Base-by-base conservation (phyloP, 2,113 vertebrate genomes). In the Anarrhichthys ocellatus region DNA sequence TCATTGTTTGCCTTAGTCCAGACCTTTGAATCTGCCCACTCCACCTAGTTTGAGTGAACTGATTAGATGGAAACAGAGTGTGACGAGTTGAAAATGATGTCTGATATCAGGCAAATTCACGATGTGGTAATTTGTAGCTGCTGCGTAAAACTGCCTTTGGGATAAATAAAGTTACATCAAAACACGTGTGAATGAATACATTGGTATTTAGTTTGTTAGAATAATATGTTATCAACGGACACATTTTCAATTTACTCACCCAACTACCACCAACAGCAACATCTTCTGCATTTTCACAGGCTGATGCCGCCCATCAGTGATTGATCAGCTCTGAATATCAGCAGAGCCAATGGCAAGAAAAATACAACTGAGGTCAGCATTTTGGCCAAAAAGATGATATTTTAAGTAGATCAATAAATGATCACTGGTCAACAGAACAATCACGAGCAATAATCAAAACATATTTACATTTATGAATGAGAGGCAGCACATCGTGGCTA, bases 161-260 rank as follows among this genome's bases (percentile, higher is more conserved):
- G 2, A 9, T 42, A 27, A 73, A 61, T 10, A 61, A n/a, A 11
- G 18, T 7, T 2, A 3, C 6, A 40, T 40, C 2, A 6, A 54
- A 40, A 42, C 0, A 4, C 4, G 2, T 52, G 20, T 52, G 20
- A 52, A 22, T 52, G 7, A 52, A 52, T 52, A 22, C 20, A 52
- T 6, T 24, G 9, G 4, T 58, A 13, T 27, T 58, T 27, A 27
- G 54, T 58, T 24, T 24, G 54, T 58, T 58, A 14, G 24, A 54
- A 59, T 6, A 27, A 50, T 48, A 8, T 56, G 42, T 63, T 34
- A 7, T 48, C 1, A 5, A 18, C 46, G 29, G 17, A 5, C 11
- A 36, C 5, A 2, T 54, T 1, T 64, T 84, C 9, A 29, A 34
- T n/a, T 50, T 44, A 87, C 94, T 93, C 73, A 94, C 94, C 93